Percentiles rank a stretch among this genome's conserved stretches.
Evolutionary conservation across 1,140 invertebrate species (phyloP).

Genomic region (Trichonephila clavata): DNA sequence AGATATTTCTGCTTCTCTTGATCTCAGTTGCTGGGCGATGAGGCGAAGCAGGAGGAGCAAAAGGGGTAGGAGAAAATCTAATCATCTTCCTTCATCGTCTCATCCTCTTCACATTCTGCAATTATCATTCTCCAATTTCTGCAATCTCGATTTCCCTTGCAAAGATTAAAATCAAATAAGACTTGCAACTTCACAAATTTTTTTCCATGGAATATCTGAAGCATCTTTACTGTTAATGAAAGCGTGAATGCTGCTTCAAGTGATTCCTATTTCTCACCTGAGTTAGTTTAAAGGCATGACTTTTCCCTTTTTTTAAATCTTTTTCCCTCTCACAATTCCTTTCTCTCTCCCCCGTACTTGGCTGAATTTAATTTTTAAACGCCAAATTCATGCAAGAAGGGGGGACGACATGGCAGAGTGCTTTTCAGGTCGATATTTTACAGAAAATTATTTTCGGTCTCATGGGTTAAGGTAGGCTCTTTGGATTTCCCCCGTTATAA

Average conservation of each 20-base stretch:
- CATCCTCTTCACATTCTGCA: not conserved
- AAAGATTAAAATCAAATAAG: slow-evolving; percentile 26
- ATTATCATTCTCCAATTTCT: not conserved
- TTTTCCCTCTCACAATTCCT: not conserved
- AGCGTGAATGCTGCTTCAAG: not conserved
- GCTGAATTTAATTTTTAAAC: not conserved
- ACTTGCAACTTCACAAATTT: not conserved
- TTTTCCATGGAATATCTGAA: not conserved
- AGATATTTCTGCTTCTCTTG: not conserved
- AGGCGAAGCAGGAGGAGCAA: not conserved
- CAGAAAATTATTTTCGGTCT: not conserved
- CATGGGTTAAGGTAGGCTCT: no score
- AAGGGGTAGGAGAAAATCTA: not conserved
- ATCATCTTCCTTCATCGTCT: not conserved
- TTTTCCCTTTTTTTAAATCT: not conserved
- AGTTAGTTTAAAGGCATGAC: not conserved
- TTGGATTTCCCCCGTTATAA: not conserved
- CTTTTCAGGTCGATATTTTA: slow-evolving; percentile 40
- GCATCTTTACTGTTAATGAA: not conserved
- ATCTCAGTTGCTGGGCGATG: not conserved
- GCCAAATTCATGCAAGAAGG: not conserved
- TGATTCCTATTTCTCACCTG: not conserved
- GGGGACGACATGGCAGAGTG: not conserved
- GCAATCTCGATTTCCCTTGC: not conserved
- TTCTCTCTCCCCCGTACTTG: not conserved